Percentiles rank a stretch among this genome's conserved stretches.
phyloP scores from a whole-genome alignment of 2,113 vertebrate genomes.

The Rhinoderma darwinii region DNA sequence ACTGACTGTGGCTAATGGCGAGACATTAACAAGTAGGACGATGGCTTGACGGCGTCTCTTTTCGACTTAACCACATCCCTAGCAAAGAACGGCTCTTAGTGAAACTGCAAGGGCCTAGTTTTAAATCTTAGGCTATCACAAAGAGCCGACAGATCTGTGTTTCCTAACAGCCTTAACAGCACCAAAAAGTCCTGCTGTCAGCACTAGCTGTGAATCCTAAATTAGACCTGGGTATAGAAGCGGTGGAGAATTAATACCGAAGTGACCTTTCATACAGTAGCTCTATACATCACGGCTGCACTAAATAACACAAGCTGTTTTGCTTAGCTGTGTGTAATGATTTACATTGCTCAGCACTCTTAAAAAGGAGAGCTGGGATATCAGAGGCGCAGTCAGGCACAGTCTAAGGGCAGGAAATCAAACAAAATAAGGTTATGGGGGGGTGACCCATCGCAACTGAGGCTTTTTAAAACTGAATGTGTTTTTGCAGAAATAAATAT shows the following conservation, averaged over 20 bases:
- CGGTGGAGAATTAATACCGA: conserved; percentile 58
- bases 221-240: conserved; percentile 60
- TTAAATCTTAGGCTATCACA: conserved; percentile 57
- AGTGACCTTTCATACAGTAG: conserved; percentile 60
- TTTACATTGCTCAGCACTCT: conserved; percentile 61
- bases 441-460: conserved; percentile 27
- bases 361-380: conserved; percentile 52
- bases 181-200: conserved; percentile 59
- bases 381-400: conserved; percentile 48
- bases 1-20: conserved; percentile 24
- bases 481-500: conserved; percentile 45
- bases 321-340: conserved; percentile 61
- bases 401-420: conserved; percentile 57
- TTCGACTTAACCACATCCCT: conserved; percentile 12
- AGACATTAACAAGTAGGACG: neutral
- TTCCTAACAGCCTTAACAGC: conserved; percentile 60
- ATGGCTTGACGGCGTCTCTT: neutral
- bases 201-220: conserved; percentile 60
- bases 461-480: conserved; percentile 4
- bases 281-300: conserved; percentile 59
- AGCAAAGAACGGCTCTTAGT: conserved; percentile 13
- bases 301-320: conserved; percentile 61
- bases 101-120: conserved; percentile 27
- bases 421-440: conserved; percentile 51
- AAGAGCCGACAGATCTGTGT: conserved; percentile 59